Percentiles rank a stretch among this genome's conserved stretches.
Conservation (phyloP, 2,888 invertebrate species). For the Leucozona laternaria region DNA sequence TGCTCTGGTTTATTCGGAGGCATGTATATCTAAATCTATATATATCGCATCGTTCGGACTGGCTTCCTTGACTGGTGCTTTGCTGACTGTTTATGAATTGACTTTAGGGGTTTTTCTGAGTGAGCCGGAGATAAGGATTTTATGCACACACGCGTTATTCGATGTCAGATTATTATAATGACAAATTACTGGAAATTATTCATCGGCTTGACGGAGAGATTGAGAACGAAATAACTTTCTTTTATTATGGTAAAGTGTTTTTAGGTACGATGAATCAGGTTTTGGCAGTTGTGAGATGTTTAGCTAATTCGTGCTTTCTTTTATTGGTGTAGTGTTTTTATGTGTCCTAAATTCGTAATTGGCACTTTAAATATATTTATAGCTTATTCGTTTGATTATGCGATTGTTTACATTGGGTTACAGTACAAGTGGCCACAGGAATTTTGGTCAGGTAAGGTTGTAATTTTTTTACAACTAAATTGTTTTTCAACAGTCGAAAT, state of each 20-base stretch:
- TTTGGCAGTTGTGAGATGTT: not conserved
- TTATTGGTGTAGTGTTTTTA: not conserved
- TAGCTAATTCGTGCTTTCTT: not conserved
- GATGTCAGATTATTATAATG: slow-evolving; percentile 78
- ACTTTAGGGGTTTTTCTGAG: slow-evolving; percentile 50
- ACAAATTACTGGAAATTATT: slow-evolving; percentile 78
- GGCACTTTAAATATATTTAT: no score
- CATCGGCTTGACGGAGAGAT: slow-evolving; percentile 49
- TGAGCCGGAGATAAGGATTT: slow-evolving; percentile 69
- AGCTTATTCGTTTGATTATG: not conserved
- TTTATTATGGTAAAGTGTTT: not conserved
- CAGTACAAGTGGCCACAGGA: no score
- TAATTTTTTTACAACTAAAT: no score
- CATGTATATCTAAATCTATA: not conserved
- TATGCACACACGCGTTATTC: slow-evolving; percentile 77
- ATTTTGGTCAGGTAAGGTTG: no score
- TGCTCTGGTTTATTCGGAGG: slow-evolving; percentile 33
- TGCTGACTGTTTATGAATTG: slow-evolving; percentile 46
- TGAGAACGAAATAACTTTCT: not conserved
- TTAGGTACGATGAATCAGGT: not conserved
- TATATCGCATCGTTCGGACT: not conserved
- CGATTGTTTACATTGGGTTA: no score
- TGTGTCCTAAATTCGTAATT: not conserved
- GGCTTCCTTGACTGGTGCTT: slow-evolving; percentile 20
- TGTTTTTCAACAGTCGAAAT: no score